Evolutionary conservation across 2,797 vertebrate species (phyloP), one percentile per base, ranked within the genome.

Genomic region (Florisuga fusca): DNA sequence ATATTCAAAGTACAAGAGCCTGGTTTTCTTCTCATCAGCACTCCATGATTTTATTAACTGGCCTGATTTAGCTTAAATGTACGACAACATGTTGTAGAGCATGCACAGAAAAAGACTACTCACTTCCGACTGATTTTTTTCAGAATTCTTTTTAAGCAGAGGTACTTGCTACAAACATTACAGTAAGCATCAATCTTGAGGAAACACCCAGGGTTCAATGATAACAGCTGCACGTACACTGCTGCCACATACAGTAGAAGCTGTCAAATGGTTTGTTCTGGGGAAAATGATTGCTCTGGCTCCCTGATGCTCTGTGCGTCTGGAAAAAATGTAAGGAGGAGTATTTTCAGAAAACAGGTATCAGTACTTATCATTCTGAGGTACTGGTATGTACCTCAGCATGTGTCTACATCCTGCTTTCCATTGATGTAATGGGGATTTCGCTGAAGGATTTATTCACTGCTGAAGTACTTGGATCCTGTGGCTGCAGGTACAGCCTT

Each of bases 381-480:
- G 38, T 46, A 0, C 41, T n/a, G 61, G 57, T 50, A 55, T 26
- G 34, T 20, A 29, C 31, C 48, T 64, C 62, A 1, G 2, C 25
- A 38, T 67, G 27, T 53, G 34, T 33, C 74, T 76, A 33, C 0
- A 0, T 54, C 41, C 14, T 22, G 12, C 31, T 90, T 90, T 93
- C 71, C 29, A 2, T 74, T 76, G 82, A 18, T 13, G 71, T 33
- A 78, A 77, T 19, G n/a, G 81, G 84, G 80, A 80, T 87, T 97
- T 96, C 89, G 67, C 92, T 84, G 63, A 48, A 59, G 63, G 58
- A 89, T 23, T 10, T 43, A 31, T 71, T 95, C 86, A 93, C 25
- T 33, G 21, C 59, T 66, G 16, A 94, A 87, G 13, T 61, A 92
- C 94, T 95, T 82, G 67, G 59, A 67, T 82, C 74, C 50, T 80